Base-by-base conservation (phyloP, 2,113 vertebrate genomes). In the Lophotis ruficrista region DNA sequence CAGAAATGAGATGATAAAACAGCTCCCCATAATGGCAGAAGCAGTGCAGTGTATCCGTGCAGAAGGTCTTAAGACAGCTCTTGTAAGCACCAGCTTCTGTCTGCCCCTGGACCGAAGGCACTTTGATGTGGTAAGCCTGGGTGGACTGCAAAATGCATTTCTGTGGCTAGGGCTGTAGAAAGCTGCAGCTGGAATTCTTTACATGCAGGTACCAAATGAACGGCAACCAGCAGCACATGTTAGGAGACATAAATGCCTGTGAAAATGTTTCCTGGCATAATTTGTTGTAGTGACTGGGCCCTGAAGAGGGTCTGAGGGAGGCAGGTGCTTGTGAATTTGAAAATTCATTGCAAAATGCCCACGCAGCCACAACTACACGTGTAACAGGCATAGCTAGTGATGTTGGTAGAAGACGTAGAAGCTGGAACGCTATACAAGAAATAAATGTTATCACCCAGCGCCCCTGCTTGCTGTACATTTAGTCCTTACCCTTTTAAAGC, bases 101-200 rank as follows among this genome's bases (percentile, higher is more conserved):
- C 93, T 98, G 69, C 97, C 98, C 31, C 80, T 98, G 21, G 96
- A 98, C 62, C 97, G 38, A 33, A 91, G 92, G 45, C 98, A 97
- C 75, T 99, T 99, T 85, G 98, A 99, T 70, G 98, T 99, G 98
- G 98, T 99, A 92, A 98, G 98, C 62, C 57, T 30, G 18, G 37
- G 28, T 27, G 50, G 72, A 41, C 69, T 60, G n/a, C 58, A n/a
- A 33, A 45, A 31, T 6, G 27, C 37, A 12, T 41, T 48, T 82
- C 66, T 88, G 66, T 22, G 28, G 27, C 41, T 61, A 33, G 15
- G 8, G 19, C 72, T 92, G 2, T 18, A 50, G 58, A 79, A 53
- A 65, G 33, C 48, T 61, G 54, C 48, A 41, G 1, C 33, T 25
- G n/a, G 17, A 57, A n/a, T 72, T 25, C 54, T 78, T 31, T 12